Conservation (phyloP, 2,888 invertebrate species). For the Drosophila gaucha region DNA sequence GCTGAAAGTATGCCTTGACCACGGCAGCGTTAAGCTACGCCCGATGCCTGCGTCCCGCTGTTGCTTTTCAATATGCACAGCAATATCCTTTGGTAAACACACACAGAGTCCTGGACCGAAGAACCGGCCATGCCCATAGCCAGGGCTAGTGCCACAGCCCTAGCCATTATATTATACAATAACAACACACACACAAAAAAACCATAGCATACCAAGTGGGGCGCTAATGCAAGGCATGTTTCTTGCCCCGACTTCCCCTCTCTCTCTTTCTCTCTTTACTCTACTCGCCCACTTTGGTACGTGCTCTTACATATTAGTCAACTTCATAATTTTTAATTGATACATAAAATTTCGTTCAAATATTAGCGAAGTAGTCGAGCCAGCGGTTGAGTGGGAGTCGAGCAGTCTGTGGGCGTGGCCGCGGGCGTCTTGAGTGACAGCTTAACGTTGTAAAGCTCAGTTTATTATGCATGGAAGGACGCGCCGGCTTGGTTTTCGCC, state of each 20-base stretch:
- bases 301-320: constrained; percentile 84
- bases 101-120: constrained; percentile 35
- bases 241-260: neutral
- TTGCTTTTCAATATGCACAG: constrained; percentile 81
- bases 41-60: constrained; percentile 50
- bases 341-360: constrained; percentile 84
- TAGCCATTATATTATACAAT: constrained; percentile 75
- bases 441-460: constrained; percentile 75
- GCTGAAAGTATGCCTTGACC: constrained; percentile 74
- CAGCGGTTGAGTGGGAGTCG: constrained; percentile 1
- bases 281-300: constrained; percentile 54
- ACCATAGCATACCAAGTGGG: constrained; percentile 69
- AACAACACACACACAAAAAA: constrained; percentile 63
- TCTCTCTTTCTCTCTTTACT: neutral
- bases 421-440: constrained; percentile 71
- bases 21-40: constrained; percentile 63
- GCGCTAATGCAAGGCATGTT: constrained; percentile 59
- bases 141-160: too few relatives aligned
- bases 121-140: too few relatives aligned
- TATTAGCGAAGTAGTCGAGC: constrained; percentile 61
- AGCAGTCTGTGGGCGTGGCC: neutral
- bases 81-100: constrained; percentile 80
- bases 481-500: constrained; percentile 31
- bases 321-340: constrained; percentile 85
- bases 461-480: constrained; percentile 72